Evolutionary conservation across 2,113 vertebrate genomes (phyloP), one percentile per base, ranked within the genome.

Genomic region (Tylochromis polylepis): DNA sequence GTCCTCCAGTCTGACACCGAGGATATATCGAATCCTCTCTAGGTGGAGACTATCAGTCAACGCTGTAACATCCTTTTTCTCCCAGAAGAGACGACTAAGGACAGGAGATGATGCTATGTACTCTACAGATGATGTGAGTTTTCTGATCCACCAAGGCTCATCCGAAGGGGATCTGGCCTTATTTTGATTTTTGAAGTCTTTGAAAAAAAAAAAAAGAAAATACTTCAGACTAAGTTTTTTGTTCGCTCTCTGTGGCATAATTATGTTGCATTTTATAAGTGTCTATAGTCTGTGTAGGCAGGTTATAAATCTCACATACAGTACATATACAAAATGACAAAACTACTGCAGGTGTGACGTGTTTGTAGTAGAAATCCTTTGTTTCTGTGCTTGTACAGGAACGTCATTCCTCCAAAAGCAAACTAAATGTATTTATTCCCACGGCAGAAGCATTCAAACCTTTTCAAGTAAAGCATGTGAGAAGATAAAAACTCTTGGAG

Each of bases 381-480:
- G 24, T 29, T 75, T 75, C 24, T 75, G 41, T 49, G 27, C 41
- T 49, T 46, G 41, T 29, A 49, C 70, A 29, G 24, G 43, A 49
- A 29, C 16, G 51, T 53, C 6, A n/a, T 51, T n/a, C 43, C 27
- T 29, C 72, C 27, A 77, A 77, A 77, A 77, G 7, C 46, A 31
- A 77, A 51, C 46, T n/a, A 34, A 31, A 46, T 67, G 20, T 20
- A 67, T 41, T 79, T 84, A 27, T 14, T 77, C 27, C 46, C 72
- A 53, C 2, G 34, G 24, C 46, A 55, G 29, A 83, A 78, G 51
- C 15, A 36, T 59, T 58, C 84, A 41, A 24, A 85, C 85, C 51
- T 90, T 82, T 85, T 83, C 80, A 91, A 89, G 46, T 27, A 43
- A 57, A 91, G 49, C 43, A 80, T 85, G 27, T 85, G 27, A 53